These are phyloP conservation scores for Trisateles emortualis DNA, from an alignment of 2,888 invertebrate genomes.

Conservation along the genomic window DNA sequence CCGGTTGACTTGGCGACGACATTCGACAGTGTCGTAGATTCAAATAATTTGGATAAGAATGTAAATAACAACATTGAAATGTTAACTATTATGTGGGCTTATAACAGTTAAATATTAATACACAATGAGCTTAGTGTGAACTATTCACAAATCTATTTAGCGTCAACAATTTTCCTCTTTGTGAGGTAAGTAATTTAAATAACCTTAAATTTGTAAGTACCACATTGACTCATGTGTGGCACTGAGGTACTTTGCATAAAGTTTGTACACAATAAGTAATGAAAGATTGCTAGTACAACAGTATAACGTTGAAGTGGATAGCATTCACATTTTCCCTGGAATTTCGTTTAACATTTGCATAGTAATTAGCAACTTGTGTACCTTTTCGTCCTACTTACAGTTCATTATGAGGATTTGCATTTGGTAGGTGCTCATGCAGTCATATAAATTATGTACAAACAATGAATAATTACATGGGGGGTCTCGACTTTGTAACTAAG, in stretches of 20 bases:
- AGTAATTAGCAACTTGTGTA: slow-evolving; percentile 1
- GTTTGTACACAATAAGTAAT: slow-evolving; percentile 6
- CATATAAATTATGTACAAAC: neutral
- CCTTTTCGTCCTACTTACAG: neutral
- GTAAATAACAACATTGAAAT: slow-evolving; percentile 1
- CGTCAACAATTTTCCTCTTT: neutral
- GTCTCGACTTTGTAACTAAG: neutral
- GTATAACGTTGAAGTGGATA: slow-evolving; percentile 1
- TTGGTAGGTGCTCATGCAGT: neutral
- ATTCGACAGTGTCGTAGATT: slow-evolving; percentile 45
- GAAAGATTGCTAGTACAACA: slow-evolving; percentile 2
- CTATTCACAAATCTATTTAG: slow-evolving; percentile 2
- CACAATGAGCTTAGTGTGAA: neutral
- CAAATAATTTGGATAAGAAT: slow-evolving; percentile 47
- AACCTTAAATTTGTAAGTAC: slow-evolving; percentile 3
- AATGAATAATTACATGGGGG: neutral
- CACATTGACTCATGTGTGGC: slow-evolving; percentile 4
- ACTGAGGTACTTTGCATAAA: slow-evolving; percentile 1
- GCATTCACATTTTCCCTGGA: slow-evolving; percentile 3
- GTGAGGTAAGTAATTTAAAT: slow-evolving; percentile 1
- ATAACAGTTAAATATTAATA: neutral
- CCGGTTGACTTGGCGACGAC: slow-evolving; percentile 44
- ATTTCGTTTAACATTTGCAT: slow-evolving; percentile 2
- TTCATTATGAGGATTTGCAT: neutral
- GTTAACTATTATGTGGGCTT: neutral